phyloP scores from a whole-genome alignment of 2,888 invertebrate species.

The Strigamia transsilvanica region DNA sequence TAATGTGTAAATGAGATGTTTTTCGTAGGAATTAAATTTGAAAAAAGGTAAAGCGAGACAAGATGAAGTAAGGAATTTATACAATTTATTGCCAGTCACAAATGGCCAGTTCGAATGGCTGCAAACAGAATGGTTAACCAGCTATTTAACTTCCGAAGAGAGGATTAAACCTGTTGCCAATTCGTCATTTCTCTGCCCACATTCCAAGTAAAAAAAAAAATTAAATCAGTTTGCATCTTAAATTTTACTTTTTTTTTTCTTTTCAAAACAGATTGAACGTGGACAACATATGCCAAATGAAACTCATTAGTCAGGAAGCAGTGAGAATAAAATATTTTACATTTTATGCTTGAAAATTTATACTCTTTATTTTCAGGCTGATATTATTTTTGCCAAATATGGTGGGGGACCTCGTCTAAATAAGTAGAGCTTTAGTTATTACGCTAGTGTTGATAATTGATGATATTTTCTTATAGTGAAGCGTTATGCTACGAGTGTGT shows the following conservation, averaged over 20 bases:
- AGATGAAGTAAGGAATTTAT: slow-evolving; percentile 59
- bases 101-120: slow-evolving; percentile 66
- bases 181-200: slow-evolving; percentile 65
- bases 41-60: slow-evolving; percentile 60
- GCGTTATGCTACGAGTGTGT: slow-evolving; percentile 62
- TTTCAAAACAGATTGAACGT: slow-evolving; percentile 65
- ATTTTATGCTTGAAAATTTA: not conserved
- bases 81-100: slow-evolving; percentile 57
- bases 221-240: not conserved
- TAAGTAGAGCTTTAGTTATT: slow-evolving; percentile 54
- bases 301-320: slow-evolving; percentile 64
- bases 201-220: slow-evolving; percentile 59
- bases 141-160: slow-evolving; percentile 66
- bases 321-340: slow-evolving; percentile 59
- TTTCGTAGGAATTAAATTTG: slow-evolving; percentile 59
- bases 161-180: slow-evolving; percentile 66
- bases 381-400: slow-evolving; percentile 66
- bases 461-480: slow-evolving; percentile 49
- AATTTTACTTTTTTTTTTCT: slow-evolving; percentile 7
- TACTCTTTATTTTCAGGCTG: slow-evolving; percentile 61
- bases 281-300: slow-evolving; percentile 65
- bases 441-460: not conserved
- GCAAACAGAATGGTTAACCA: slow-evolving; percentile 68
- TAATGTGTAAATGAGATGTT: not conserved
- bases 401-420: slow-evolving; percentile 66